phyloP scores from a whole-genome alignment of 1,140 invertebrate genomes.

The Tetramorium simillimum region DNA sequence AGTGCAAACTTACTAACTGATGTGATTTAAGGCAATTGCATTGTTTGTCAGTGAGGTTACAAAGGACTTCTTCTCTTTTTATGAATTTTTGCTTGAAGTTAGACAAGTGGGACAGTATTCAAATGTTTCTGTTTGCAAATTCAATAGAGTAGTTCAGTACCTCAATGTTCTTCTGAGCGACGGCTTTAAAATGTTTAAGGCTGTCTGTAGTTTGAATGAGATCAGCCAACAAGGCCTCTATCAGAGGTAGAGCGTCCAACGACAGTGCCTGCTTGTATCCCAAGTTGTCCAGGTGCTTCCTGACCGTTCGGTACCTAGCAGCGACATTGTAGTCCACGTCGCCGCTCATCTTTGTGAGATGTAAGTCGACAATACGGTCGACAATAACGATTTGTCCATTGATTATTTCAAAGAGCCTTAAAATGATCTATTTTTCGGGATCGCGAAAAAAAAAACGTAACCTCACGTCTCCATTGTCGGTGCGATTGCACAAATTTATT shows the following conservation, averaged over 20 bases:
- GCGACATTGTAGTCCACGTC: constrained; percentile 79
- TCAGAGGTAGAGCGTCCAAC: constrained; percentile 90
- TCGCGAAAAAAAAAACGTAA: too few species aligned
- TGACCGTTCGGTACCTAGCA: constrained; percentile 84
- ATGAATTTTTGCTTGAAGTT: constrained; percentile 21
- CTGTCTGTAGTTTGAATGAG: constrained; percentile 92
- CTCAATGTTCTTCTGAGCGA: constrained; percentile 88
- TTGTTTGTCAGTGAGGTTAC: not conserved
- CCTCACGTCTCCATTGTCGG: too few species aligned
- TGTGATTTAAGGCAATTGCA: not conserved
- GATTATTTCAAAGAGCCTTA: not conserved
- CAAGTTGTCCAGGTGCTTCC: constrained; percentile 88
- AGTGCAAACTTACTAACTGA: not conserved
- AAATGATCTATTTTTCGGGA: too few species aligned
- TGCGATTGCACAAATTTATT: too few species aligned
- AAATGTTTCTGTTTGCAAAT: constrained; percentile 4
- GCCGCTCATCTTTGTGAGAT: constrained; percentile 68
- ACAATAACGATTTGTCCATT: not conserved
- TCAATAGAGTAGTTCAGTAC: constrained; percentile 74
- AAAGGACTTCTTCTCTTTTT: not conserved
- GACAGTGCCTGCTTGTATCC: constrained; percentile 91
- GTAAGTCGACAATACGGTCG: not conserved
- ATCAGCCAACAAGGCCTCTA: constrained; percentile 91
- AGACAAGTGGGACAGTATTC: not conserved
- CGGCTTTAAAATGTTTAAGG: constrained; percentile 91